phyloP scores from a whole-genome alignment of 2,113 vertebrate genomes.

The Hippocampus zosterae region DNA sequence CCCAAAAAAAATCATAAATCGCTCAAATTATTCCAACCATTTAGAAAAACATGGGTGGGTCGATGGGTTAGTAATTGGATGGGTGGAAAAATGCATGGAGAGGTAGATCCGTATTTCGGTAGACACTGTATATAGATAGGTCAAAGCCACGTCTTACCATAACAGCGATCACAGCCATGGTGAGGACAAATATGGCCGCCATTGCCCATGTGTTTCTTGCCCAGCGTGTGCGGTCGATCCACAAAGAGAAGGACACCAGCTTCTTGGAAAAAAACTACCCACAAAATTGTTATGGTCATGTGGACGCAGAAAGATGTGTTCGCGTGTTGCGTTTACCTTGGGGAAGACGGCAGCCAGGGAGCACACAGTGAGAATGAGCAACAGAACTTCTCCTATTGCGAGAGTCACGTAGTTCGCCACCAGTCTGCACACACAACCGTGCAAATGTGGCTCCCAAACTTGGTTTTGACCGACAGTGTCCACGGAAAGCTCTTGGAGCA shows the following conservation, averaged over 20 bases:
- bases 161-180: constrained; percentile 85
- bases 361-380: constrained; percentile 85
- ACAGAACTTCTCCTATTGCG: constrained; percentile 78
- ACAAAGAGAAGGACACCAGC: constrained; percentile 87
- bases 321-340: constrained; percentile 67
- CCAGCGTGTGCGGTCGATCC: constrained; percentile 94
- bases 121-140: not conserved
- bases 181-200: constrained; percentile 89
- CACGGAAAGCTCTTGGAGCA: too few relatives aligned
- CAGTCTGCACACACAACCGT: constrained; percentile 68
- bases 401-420: constrained; percentile 89
- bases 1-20: too few relatives aligned
- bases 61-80: not conserved
- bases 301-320: not conserved
- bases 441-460: fast-evolving
- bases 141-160: constrained; percentile 76
- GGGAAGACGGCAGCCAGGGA: constrained; percentile 89
- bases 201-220: constrained; percentile 94
- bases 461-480: too few relatives aligned
- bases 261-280: constrained; percentile 81
- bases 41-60: not conserved
- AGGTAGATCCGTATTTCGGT: not conserved
- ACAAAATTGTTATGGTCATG: not conserved
- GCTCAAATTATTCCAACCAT: too few relatives aligned
- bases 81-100: too few relatives aligned